phyloP scores from a whole-genome alignment of 2,113 vertebrate species.

The Macrotus californicus region DNA sequence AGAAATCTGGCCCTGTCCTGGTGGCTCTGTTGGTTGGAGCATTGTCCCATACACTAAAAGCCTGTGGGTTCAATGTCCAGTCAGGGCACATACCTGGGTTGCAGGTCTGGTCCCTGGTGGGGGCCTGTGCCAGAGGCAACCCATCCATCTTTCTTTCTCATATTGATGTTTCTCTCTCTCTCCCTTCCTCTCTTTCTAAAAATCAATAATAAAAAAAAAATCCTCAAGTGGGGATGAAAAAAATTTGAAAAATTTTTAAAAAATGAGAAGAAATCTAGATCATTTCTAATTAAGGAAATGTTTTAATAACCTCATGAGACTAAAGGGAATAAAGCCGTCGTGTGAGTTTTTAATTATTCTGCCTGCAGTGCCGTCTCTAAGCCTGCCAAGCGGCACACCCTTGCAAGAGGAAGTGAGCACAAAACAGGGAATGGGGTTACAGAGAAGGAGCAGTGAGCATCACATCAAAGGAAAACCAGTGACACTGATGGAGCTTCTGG shows the following conservation, averaged over 20 bases:
- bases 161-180: too few relatives aligned
- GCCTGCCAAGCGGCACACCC: not conserved
- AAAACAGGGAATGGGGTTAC: too few relatives aligned
- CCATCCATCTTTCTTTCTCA: too few relatives aligned
- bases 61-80: too few relatives aligned
- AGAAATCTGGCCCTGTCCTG: not conserved
- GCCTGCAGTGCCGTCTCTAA: not conserved
- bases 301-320: not conserved
- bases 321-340: fast-evolving
- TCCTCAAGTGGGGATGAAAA: too few relatives aligned
- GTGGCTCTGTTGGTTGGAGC: not conserved
- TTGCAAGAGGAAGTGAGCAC: not conserved
- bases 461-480: not conserved
- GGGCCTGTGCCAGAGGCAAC: too few relatives aligned
- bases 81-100: too few relatives aligned
- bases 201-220: too few relatives aligned
- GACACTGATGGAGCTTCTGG: not conserved
- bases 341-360: not conserved
- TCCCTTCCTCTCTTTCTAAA: too few relatives aligned
- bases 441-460: not conserved
- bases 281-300: not conserved
- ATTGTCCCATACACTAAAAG: not conserved
- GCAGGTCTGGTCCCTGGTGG: too few relatives aligned
- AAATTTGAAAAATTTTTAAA: too few relatives aligned
- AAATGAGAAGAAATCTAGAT: not conserved